These are phyloP conservation scores for Neoscelio sp. DNA, from an alignment of 2,888 invertebrate genomes.

Conservation along the genomic window DNA sequence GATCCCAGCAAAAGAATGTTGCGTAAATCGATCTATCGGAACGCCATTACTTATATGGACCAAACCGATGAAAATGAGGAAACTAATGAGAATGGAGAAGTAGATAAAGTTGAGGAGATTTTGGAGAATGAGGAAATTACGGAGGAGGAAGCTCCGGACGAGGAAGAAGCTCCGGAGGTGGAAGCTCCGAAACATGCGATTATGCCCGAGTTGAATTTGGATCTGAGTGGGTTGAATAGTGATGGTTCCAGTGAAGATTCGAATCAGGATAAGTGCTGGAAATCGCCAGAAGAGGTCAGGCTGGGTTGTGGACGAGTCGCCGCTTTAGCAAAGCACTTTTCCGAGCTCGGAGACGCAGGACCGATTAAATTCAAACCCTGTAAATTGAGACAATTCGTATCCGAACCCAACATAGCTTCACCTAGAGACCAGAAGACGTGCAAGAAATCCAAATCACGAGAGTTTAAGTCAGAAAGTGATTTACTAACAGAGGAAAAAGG, in stretches of 20 bases:
- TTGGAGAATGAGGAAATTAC: constrained; percentile 15
- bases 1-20: constrained; percentile 53
- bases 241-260: constrained; percentile 75
- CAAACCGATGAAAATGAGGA: constrained; percentile 12
- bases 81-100: neutral
- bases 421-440: constrained; percentile 67
- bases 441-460: constrained; percentile 56
- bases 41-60: constrained; percentile 68
- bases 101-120: too few species aligned
- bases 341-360: constrained; percentile 81
- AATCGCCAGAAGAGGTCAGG: constrained; percentile 88
- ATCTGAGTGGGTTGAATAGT: constrained; percentile 80
- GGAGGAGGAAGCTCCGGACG: constrained; percentile 60
- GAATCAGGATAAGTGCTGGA: constrained; percentile 86
- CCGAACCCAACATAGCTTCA: constrained; percentile 81
- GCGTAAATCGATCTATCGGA: constrained; percentile 49
- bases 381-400: constrained; percentile 77
- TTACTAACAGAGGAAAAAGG: constrained; percentile 72
- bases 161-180: constrained; percentile 33
- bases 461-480: constrained; percentile 79
- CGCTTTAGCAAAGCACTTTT: constrained; percentile 88
- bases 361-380: constrained; percentile 78
- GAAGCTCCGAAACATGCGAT: constrained; percentile 64
- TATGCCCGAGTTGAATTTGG: constrained; percentile 80
- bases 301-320: constrained; percentile 89